phyloP scores from a whole-genome alignment of 1,140 invertebrate genomes.

The Hestina assimilis region DNA sequence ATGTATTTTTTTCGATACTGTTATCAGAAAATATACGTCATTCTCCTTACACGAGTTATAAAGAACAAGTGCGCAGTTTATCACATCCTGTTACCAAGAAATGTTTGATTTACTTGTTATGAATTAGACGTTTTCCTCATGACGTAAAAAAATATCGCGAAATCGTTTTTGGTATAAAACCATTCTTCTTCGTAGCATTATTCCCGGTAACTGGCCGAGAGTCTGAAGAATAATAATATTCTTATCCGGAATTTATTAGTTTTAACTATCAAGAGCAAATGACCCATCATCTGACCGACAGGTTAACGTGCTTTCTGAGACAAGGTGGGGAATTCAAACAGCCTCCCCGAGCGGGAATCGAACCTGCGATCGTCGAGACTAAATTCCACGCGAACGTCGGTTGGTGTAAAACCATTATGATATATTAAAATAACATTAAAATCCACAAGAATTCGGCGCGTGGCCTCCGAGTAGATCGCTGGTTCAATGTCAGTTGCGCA shows the following conservation, averaged over 20 bases:
- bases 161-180: conserved; percentile 8
- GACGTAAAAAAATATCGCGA: conserved; percentile 3
- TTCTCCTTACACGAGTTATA: conserved; percentile 8
- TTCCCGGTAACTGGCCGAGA: too few relatives aligned
- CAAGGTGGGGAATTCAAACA: too few relatives aligned
- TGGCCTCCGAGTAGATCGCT: conserved; percentile 57
- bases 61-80: conserved; percentile 36
- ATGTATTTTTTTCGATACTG: too few relatives aligned
- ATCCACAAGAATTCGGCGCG: conserved; percentile 55
- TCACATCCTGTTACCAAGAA: conserved; percentile 46
- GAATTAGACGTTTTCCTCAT: conserved; percentile 14
- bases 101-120: conserved; percentile 25
- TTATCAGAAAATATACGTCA: conserved; percentile 6
- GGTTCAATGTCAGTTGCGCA: conserved; percentile 76
- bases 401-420: conserved; percentile 11
- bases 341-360: too few relatives aligned
- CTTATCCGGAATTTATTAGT: too few relatives aligned
- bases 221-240: too few relatives aligned
- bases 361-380: too few relatives aligned
- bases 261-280: too few relatives aligned
- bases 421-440: conserved; percentile 30
- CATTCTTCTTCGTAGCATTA: too few relatives aligned
- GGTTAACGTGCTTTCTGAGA: too few relatives aligned
- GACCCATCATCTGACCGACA: too few relatives aligned
- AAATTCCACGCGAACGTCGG: too few relatives aligned